phyloP scores from a whole-genome alignment of 1,140 invertebrate species.

The Forficula auricularia region DNA sequence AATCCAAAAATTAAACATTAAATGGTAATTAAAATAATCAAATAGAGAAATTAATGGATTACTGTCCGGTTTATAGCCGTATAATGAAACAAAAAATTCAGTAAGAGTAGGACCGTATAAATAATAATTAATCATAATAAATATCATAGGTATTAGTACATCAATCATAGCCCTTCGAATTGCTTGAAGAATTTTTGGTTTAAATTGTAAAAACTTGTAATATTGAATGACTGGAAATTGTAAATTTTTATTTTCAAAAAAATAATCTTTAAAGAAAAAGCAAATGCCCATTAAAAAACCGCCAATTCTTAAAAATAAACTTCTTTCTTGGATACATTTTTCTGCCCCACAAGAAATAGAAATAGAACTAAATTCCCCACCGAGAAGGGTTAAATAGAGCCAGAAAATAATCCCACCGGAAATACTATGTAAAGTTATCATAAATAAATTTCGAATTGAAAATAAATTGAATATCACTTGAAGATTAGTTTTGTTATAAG shows the following conservation, averaged over 20 bases:
- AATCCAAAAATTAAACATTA: slow-evolving; percentile 46
- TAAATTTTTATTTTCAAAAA: slow-evolving; percentile 23
- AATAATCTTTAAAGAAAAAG: slow-evolving; percentile 39
- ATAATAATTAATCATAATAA: slow-evolving; percentile 40
- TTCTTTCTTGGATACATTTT: slow-evolving; percentile 32
- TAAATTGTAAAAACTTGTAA: slow-evolving; percentile 42
- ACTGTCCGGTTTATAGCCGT: slow-evolving; percentile 32
- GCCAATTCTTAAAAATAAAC: slow-evolving; percentile 40
- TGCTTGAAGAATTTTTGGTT: slow-evolving; percentile 32
- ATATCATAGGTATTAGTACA: slow-evolving; percentile 38
- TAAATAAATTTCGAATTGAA: slow-evolving; percentile 36
- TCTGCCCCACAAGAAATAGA: slow-evolving; percentile 19
- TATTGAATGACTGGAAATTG: slow-evolving; percentile 46
- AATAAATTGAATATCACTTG: slow-evolving; percentile 37
- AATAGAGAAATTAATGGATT: slow-evolving; percentile 31
- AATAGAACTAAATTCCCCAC: slow-evolving; percentile 30
- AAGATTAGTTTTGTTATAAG: slow-evolving; percentile 40
- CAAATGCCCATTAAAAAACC: slow-evolving; percentile 50
- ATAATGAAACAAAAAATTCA: slow-evolving; percentile 24
- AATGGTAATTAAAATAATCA: slow-evolving; percentile 28
- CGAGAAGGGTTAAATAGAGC: slow-evolving; percentile 39
- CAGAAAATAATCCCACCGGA: slow-evolving; percentile 39
- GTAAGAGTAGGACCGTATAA: slow-evolving; percentile 30
- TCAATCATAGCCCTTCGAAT: slow-evolving; percentile 35
- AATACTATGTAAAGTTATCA: slow-evolving; percentile 34